Evolutionary conservation across 2,113 vertebrate genomes (phyloP).

Genomic region (Neogale vison): DNA sequence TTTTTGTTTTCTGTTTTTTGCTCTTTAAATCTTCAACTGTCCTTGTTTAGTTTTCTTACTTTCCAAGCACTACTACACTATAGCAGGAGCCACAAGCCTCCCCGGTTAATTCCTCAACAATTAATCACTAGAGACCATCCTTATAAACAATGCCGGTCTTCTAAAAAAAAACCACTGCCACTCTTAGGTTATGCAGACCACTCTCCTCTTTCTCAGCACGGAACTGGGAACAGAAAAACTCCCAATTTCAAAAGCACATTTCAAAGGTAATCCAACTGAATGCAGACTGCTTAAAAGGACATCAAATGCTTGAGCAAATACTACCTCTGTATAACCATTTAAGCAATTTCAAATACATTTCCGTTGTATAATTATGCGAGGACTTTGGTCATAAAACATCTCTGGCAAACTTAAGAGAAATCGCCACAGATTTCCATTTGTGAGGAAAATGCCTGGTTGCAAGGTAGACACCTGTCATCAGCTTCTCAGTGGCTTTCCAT

Average conservation of each 20-base stretch:
- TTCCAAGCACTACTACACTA: background rate
- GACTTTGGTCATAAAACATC: conserved; percentile 55
- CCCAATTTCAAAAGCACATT: conserved; percentile 42
- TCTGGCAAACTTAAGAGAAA: conserved; percentile 41
- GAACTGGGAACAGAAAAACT: background rate
- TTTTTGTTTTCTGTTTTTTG: too few relatives aligned
- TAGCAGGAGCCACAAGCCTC: background rate
- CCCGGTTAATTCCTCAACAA: conserved; percentile 15
- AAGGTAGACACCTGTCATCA: conserved; percentile 38
- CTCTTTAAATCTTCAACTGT: background rate
- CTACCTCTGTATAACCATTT: conserved; percentile 58
- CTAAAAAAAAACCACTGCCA: background rate
- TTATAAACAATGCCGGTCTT: background rate
- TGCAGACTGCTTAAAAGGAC: conserved; percentile 46
- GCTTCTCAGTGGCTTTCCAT: conserved; percentile 52
- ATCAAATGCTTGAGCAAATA: conserved; percentile 54
- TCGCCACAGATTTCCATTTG: conserved; percentile 51
- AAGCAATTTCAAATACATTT: conserved; percentile 73
- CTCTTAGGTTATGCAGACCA: background rate
- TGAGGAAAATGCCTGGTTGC: conserved; percentile 45
- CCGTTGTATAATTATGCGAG: conserved; percentile 47
- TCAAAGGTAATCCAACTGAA: conserved; percentile 49
- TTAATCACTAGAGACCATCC: conserved; percentile 10
- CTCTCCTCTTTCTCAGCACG: background rate
- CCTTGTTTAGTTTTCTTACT: background rate